Conservation (phyloP, 2,113 vertebrate species). For the Neotragus moschatus region DNA sequence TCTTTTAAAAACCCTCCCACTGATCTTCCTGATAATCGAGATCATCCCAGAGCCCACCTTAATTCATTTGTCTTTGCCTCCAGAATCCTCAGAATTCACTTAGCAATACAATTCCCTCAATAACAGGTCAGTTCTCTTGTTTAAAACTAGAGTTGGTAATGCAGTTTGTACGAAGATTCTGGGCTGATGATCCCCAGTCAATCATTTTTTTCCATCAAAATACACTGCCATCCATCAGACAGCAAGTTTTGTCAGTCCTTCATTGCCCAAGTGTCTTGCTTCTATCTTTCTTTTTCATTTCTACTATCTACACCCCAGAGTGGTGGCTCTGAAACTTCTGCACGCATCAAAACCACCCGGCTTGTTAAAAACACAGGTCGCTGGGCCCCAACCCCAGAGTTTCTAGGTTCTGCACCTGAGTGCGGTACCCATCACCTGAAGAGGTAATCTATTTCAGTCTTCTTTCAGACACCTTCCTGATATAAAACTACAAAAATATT, state of each 20-base stretch:
- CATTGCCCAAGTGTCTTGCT: neutral
- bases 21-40: neutral
- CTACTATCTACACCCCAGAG: neutral
- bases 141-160: neutral
- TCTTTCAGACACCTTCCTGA: neutral
- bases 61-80: neutral
- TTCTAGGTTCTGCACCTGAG: neutral
- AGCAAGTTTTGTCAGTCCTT: neutral
- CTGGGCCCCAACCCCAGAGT: neutral
- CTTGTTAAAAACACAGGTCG: neutral
- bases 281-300: neutral
- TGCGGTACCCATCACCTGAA: neutral
- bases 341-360: neutral
- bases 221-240: neutral
- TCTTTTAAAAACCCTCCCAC: neutral
- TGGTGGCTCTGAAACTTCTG: neutral
- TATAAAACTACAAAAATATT: neutral
- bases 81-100: neutral
- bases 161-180: neutral
- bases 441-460: neutral
- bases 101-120: neutral
- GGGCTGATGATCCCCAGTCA: neutral
- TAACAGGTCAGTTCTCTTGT: neutral
- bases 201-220: neutral
- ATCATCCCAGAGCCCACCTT: neutral